phyloP scores from a whole-genome alignment of 2,888 invertebrate species.

The Pristionchus entomophagus region DNA sequence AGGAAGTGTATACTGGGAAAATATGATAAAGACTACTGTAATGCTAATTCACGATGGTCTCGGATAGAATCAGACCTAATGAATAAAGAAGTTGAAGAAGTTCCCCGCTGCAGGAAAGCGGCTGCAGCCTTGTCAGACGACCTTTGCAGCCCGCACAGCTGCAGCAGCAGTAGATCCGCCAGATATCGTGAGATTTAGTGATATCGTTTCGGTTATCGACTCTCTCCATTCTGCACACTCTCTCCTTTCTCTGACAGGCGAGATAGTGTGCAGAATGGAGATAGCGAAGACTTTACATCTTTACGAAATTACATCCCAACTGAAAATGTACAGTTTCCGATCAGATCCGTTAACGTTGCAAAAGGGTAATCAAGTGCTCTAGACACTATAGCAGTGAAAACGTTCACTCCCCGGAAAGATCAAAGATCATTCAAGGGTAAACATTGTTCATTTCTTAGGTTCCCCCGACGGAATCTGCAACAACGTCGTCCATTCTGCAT shows the following conservation, averaged over 20 bases:
- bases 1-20: background rate
- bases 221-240: too few relatives aligned
- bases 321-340: too few relatives aligned
- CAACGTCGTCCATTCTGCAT: background rate
- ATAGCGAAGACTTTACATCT: too few relatives aligned
- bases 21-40: background rate
- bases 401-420: background rate
- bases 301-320: too few relatives aligned
- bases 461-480: slow-evolving; percentile 34
- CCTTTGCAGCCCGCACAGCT: background rate
- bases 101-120: background rate
- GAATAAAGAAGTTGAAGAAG: too few relatives aligned
- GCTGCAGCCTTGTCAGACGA: background rate
- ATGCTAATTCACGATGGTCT: too few relatives aligned
- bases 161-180: background rate
- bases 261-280: too few relatives aligned
- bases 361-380: background rate
- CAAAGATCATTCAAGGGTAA: background rate
- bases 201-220: too few relatives aligned
- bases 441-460: background rate
- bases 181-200: background rate
- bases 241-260: too few relatives aligned
- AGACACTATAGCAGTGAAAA: background rate
- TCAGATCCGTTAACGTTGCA: too few relatives aligned
- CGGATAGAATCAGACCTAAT: too few relatives aligned